Evolutionary conservation across 1,140 invertebrate species (phyloP).

Genomic region (Trachymyrmex septentrionalis): DNA sequence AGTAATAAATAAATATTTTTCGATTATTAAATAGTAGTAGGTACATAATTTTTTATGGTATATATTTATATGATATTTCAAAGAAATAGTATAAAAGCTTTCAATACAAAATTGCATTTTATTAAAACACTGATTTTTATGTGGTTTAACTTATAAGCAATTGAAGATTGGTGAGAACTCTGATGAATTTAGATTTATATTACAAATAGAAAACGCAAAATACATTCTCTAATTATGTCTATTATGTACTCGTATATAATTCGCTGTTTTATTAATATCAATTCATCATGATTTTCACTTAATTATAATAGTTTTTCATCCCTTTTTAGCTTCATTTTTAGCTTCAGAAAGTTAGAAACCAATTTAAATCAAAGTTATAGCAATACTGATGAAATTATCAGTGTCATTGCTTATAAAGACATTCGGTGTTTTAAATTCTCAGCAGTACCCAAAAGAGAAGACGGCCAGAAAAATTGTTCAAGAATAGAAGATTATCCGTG

Average conservation of each 20-base stretch:
- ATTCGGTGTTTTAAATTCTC: slow-evolving; percentile 8
- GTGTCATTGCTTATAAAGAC: neutral
- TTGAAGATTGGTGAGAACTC: neutral
- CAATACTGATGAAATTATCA: neutral
- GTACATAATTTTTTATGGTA: neutral
- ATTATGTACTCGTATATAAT: too few species aligned
- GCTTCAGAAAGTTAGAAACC: neutral
- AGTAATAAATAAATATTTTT: neutral
- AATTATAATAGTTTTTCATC: neutral
- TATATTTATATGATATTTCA: neutral
- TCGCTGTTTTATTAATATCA: neutral
- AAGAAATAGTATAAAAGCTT: neutral
- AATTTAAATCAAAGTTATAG: slow-evolving; percentile 3
- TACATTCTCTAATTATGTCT: neutral
- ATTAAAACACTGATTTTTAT: neutral
- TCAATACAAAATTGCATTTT: neutral
- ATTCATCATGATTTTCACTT: neutral
- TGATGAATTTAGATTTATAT: neutral
- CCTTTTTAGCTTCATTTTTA: neutral
- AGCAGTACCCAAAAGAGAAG: neutral
- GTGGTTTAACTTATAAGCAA: slow-evolving; percentile 9
- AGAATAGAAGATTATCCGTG: neutral
- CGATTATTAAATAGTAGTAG: neutral
- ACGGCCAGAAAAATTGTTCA: neutral
- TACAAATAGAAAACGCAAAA: neutral